phyloP scores from a whole-genome alignment of 2,113 vertebrate genomes.

The Copsychus sechellarum region DNA sequence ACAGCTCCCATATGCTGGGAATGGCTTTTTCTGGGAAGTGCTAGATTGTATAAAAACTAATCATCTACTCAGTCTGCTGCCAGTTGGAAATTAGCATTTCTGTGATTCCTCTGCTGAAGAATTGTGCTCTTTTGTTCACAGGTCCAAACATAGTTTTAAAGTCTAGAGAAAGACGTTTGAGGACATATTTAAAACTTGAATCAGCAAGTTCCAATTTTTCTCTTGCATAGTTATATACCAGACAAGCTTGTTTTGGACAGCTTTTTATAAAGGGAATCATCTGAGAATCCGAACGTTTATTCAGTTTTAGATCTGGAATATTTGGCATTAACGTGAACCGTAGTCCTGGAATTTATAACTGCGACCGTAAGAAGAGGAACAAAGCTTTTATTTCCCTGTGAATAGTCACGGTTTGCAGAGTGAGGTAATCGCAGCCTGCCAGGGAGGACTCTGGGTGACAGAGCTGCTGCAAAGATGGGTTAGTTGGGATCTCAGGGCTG shows the following conservation, averaged over 20 bases:
- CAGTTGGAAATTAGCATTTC: not conserved
- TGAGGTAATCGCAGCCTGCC: slow-evolving; percentile 19
- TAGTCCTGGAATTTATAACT: slow-evolving; percentile 39
- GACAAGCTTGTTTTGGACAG: slow-evolving; percentile 19
- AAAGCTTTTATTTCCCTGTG: not conserved
- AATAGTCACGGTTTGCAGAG: not conserved
- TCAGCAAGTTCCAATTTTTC: not conserved
- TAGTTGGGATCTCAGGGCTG: not conserved
- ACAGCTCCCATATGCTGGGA: not conserved
- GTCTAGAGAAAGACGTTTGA: not conserved
- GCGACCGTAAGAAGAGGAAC: not conserved
- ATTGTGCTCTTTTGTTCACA: not conserved
- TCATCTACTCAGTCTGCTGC: not conserved
- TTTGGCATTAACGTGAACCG: not conserved
- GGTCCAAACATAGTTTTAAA: not conserved
- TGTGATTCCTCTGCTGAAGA: not conserved
- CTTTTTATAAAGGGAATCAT: not conserved
- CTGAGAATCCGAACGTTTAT: not conserved
- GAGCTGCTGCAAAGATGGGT: not conserved
- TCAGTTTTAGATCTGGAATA: not conserved
- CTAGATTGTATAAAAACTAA: not conserved
- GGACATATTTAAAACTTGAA: not conserved
- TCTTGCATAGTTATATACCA: not conserved
- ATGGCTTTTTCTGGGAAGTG: not conserved
- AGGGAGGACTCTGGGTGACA: not conserved